Evolutionary conservation across 2,888 invertebrate species (phyloP), one percentile per base, ranked within the genome.

Genomic region (Eupithecia subumbrata): DNA sequence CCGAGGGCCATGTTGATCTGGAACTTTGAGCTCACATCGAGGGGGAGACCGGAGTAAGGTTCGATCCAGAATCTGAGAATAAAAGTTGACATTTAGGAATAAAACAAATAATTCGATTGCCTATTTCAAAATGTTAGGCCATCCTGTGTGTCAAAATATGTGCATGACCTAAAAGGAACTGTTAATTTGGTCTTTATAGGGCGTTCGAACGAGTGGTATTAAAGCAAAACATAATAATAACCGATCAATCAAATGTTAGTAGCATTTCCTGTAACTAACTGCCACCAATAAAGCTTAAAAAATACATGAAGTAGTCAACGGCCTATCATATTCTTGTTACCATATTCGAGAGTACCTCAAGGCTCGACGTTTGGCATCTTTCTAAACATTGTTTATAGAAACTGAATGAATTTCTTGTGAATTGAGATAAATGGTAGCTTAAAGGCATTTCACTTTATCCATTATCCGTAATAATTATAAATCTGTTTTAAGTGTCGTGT

Each of bases 1-100:
- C 96, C 96, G 45, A 98, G 91, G 0, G 97, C 97, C 97, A 98
- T 96, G 90, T 98, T 98, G 87, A 98, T 98, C 92, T 98, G 98
- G 86, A 98, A 97, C 84, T 97, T 97, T 16, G 97, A 96, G 75
- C 97, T 97, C 18, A 98, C 95, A 80, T 97, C 96, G 63, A 98
- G 90, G 0, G 98, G 98, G 7, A 98, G 93, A 52, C 98, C 98
- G 9, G 98, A 96, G 84, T 96, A 95, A 37, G 98, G 98, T 87
- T 98, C 96, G 52, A 98, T 95, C 89, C 97, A 96, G 86, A 98
- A 97, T 93, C 93, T 98, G 97, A 5, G 25, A 45, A 43, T 8
- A 12, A 45, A 64, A 63, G 2, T 16, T 9, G 16, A 34, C 7
- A 22, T 69, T 69, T 69, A 34, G 52, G n/a, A 69, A 63, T 22